Base-by-base conservation (phyloP, 2,888 invertebrate species). In the Brachypalpus laphriformis region DNA sequence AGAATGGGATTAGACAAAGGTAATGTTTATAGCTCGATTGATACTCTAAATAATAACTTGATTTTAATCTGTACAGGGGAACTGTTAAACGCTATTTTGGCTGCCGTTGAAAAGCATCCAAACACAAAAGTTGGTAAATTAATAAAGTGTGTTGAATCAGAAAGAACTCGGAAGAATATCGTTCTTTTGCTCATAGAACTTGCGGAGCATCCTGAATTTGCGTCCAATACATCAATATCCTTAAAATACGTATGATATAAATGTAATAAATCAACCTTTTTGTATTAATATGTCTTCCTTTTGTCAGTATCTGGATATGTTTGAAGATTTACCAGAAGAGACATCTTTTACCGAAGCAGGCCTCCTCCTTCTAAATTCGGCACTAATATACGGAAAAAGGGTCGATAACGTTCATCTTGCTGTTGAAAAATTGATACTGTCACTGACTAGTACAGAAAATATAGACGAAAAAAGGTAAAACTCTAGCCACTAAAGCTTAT, bases 301-400 rank as follows among this genome's bases (percentile, higher is more conserved):
- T 54, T 47, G 18, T 3, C 66, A 91, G 91, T 91, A 90, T 74
- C 82, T 90, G 66, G 87, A 91, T 18, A 88, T 90, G 47, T 90
- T 90, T 63, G 72, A 89, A 42, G 72, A 87, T 0, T 77, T 88
- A 37, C 1, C 16, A 6, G 78, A 82, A 34, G 82, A 87, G 3
- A 37, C 85, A 2, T 76, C 87, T 18, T 82, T 88, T 28, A 75
- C 88, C 45, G 89, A 90, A 70, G 87, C 89, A 5, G 89, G 89
- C 3, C 88, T 88, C 34, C 80, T 90, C 22, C 85, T 91, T 4
- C 86, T 89, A 7, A 90, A 89, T 65, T 89, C 90, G 2, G 89
- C 91, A 0, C 89, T 89, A 85, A 89, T 91, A 70, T 92, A 91
- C 81, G 88, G 88, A 0, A 89, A 90, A 70, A 89, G 91, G 31